Evolutionary conservation across 2,888 invertebrate species (phyloP), one percentile per base, ranked within the genome.

Genomic region (Halictus ligatus): DNA sequence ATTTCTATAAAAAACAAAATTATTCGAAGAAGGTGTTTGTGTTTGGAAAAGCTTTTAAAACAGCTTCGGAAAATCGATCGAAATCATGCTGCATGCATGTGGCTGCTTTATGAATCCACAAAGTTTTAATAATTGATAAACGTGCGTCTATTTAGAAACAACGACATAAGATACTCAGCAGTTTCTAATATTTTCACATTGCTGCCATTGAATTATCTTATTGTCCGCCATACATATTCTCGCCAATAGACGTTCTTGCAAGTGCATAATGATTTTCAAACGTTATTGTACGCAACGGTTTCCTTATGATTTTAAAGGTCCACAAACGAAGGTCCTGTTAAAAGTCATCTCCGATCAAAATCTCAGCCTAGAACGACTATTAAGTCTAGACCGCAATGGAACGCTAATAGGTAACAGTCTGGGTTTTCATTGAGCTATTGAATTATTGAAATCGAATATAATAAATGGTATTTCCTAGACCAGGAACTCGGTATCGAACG

Each of bases 401-500:
- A 94, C 79, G 94, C 94, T n/a, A 94, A 94, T 91, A 92, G 94
- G 94, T 94, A 93, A 91, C 75, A 69, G 46, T 54, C 43, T 40
- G 15, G 40, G 46, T 21, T 67, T 67, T 35, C 29, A 18, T 35
- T 29, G 67, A 35, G 3, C 35, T 3, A 35, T 67, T 21, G 29
- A 67, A 29, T 18, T 35, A 18, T 67, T 67, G 18, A 29, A 8
- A 35, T 8, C 2, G 29, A 67, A 21, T 35, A 60, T 50, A 50
- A 82, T 48, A 29, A 78, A 48, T 25, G 35, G 48, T 15, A 5
- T 88, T 81, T 78, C 87, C 10, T 89, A 94, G 94, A 88, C 98
- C 98, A 8, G 97, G 97, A 43, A 97, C 97, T 15, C 97, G 98
- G 92, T 98, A 98, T 93, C 96, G 98, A 84, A 98, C 98, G 93